These are phyloP conservation scores for Rattus rattus DNA, from an alignment of 2,113 vertebrate species.

Conservation along the genomic window DNA sequence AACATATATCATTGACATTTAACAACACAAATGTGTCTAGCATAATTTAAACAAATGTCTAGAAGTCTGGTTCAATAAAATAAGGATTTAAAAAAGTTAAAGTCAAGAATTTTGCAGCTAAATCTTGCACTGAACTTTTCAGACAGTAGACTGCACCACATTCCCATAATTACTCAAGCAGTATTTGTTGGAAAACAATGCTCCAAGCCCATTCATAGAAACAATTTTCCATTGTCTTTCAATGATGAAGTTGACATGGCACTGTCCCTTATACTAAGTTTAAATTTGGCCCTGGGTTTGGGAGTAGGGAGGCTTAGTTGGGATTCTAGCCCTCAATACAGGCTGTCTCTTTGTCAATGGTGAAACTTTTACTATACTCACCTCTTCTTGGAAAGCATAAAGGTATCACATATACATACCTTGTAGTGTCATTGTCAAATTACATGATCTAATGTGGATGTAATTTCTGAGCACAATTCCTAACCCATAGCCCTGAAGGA, in stretches of 20 bases:
- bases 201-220: background rate
- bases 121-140: background rate
- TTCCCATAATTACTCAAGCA: background rate
- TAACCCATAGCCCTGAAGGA: background rate
- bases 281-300: background rate
- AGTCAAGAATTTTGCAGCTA: background rate
- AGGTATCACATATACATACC: background rate
- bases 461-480: background rate
- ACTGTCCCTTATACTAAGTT: background rate
- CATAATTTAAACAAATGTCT: slow-evolving; percentile 8
- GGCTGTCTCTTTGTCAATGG: background rate
- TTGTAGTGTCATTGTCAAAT: background rate
- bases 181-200: background rate
- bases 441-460: background rate
- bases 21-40: background rate
- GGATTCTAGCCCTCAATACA: background rate
- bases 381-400: background rate
- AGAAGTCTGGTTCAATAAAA: background rate
- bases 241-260: background rate
- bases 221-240: background rate
- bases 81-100: background rate
- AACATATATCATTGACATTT: background rate
- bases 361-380: background rate
- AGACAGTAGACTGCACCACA: background rate
- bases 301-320: background rate